Percentiles rank a stretch among this genome's conserved stretches.
These are phyloP conservation scores for Podiceps cristatus DNA, from an alignment of 2,113 vertebrate species.

Conservation along the genomic window DNA sequence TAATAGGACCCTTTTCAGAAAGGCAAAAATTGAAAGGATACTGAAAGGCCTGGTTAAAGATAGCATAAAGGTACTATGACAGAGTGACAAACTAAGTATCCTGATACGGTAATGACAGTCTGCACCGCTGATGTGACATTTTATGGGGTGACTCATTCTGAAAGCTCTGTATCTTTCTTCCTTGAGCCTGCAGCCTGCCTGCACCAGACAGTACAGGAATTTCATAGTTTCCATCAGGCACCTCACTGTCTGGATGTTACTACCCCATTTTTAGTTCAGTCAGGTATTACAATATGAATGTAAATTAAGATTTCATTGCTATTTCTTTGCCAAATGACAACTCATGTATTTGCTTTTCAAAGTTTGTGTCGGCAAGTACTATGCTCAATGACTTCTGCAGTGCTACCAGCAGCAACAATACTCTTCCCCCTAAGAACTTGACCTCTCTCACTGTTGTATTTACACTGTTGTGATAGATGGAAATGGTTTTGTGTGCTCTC, in stretches of 20 bases:
- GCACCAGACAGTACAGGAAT: neutral
- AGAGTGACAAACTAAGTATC: neutral
- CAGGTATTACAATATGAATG: neutral
- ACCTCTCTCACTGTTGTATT: neutral
- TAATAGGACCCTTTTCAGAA: neutral
- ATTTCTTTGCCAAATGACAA: neutral
- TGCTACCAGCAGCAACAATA: neutral
- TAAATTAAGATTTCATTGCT: neutral
- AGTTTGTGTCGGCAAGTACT: rapidly evolving
- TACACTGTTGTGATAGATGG: neutral
- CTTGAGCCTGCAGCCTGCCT: neutral
- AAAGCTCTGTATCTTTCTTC: neutral
- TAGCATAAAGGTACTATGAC: neutral
- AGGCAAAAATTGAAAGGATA: neutral
- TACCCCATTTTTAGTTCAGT: neutral
- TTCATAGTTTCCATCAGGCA: neutral
- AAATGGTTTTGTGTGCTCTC: neutral
- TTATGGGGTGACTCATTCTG: neutral
- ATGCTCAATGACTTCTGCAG: neutral
- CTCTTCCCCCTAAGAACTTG: rapidly evolving
- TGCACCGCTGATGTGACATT: neutral
- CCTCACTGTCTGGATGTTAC: neutral
- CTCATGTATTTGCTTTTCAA: neutral
- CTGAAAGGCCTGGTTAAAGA: neutral
- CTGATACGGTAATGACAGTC: neutral